Evolutionary conservation across 1,140 invertebrate genomes (phyloP).

Genomic region (Eupeodes corollae): DNA sequence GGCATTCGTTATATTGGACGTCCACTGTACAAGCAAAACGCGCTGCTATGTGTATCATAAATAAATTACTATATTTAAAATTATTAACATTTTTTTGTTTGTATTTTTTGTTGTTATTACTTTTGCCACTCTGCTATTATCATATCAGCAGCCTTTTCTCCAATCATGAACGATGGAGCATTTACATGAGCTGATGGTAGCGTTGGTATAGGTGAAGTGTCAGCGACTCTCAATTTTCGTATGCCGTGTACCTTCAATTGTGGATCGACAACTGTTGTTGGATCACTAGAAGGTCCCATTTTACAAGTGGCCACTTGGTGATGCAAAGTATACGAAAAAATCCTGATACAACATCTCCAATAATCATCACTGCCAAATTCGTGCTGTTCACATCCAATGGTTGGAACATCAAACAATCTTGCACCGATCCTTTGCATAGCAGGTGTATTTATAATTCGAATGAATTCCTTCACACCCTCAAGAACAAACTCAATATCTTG

Average conservation of each 20-base stretch:
- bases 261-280: conserved; percentile 57
- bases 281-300: conserved; percentile 58
- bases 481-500: conserved; percentile 55
- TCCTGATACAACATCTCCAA: conserved; percentile 55
- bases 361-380: conserved; percentile 50
- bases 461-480: conserved; percentile 51
- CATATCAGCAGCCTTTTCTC: conserved; percentile 70
- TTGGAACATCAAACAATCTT: conserved; percentile 46
- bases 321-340: conserved; percentile 49
- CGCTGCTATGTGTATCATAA: no score
- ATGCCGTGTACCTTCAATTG: conserved; percentile 58
- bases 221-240: conserved; percentile 52
- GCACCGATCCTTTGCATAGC: conserved; percentile 49
- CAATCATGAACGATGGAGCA: conserved; percentile 69
- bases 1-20: no score
- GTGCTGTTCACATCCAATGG: conserved; percentile 42
- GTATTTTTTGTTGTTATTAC: neutral
- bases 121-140: conserved; percentile 48
- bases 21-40: no score
- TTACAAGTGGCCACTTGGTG: conserved; percentile 58
- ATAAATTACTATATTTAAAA: no score
- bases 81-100: no score
- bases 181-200: conserved; percentile 57
- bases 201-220: conserved; percentile 60
- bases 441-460: conserved; percentile 46